Evolutionary conservation across 2,113 vertebrate species (phyloP), one percentile per base, ranked within the genome.

Genomic region (Tachuris rubrigastra): DNA sequence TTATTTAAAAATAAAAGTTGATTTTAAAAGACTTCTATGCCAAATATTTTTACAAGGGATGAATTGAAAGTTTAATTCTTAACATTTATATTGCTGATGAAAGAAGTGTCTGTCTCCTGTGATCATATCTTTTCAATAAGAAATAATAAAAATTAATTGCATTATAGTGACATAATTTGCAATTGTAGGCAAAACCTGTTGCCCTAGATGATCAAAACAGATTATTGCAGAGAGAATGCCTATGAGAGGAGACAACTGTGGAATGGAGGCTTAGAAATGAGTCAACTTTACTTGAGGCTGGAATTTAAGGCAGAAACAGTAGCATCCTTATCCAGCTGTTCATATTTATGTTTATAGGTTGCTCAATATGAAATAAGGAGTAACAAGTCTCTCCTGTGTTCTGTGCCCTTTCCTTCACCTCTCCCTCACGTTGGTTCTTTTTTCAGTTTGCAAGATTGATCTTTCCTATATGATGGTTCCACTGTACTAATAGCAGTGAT

Each of bases 341-440:
- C 0, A 0, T 44, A 3, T 7, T 30, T 63, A 1, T 5, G 5
- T 33, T 59, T 59, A 25, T 7, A 25, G n/a, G 5, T 46, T 94
- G 15, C 19, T 65, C 17, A 39, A 17, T 41, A 23, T 14, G 4
- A 22, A 68, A 33, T 20, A 16, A 82, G 35, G 69, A 88, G 28
- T 74, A 69, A 39, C 28, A 78, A 35, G 7, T 41, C 49, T 59
- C 27, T 69, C 25, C n/a, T 35, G 14, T 66, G 55, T 33, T 60
- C 1, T 68, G 37, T 82, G 65, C 12, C 14, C 27, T 72, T 47
- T 82, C 14, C 41, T 41, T 24, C 24, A 18, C 30, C 22, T 55
- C 5, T 30, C 28, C 2, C 25, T 47, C 50, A 47, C 12, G 5
- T 0, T 30, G 30, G 30, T 71, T 12, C 1, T 14, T 63, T 58